A percentile compares a stretch with the other conserved stretches of the same genome.
Evolutionary conservation across 2,888 invertebrate species (phyloP).

Genomic region (Pachliopta kotzebuea): DNA sequence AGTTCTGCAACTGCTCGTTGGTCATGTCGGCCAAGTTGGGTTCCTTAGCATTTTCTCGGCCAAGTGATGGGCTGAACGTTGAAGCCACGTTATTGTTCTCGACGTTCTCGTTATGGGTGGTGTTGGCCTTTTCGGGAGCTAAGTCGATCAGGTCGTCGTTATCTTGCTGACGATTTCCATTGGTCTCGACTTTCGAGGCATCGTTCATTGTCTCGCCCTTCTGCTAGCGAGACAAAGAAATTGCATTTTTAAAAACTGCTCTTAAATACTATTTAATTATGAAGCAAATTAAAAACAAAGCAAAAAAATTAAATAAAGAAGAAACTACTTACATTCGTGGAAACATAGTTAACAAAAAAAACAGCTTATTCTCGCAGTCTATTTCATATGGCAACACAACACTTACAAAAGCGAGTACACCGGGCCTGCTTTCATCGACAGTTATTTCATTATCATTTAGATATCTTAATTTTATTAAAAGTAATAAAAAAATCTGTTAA

Average conservation of each 20-base stretch:
- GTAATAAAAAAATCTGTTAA: too few relatives aligned
- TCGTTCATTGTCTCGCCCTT: conserved; percentile 37
- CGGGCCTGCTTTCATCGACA: background rate
- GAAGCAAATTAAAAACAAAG: conserved; percentile 23
- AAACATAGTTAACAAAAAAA: conserved; percentile 17
- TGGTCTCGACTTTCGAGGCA: conserved; percentile 35
- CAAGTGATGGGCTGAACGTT: conserved; percentile 46
- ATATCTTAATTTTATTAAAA: background rate
- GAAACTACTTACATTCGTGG: conserved; percentile 19
- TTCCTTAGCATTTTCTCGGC: conserved; percentile 41
- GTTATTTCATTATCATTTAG: background rate
- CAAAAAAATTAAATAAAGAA: conserved; percentile 15
- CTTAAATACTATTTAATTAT: background rate
- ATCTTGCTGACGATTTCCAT: conserved; percentile 51
- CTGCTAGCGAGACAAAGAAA: conserved; percentile 44
- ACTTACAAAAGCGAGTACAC: background rate
- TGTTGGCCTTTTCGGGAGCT: conserved; percentile 42
- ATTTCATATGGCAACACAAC: conserved; percentile 3
- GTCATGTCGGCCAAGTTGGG: conserved; percentile 55
- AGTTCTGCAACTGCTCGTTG: conserved; percentile 67
- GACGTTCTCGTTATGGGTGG: conserved; percentile 44
- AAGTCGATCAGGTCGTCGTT: conserved; percentile 55
- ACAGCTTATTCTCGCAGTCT: conserved; percentile 5
- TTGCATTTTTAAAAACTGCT: background rate
- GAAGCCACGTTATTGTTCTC: conserved; percentile 59